Percentiles rank a stretch among this genome's conserved stretches.
These are phyloP conservation scores for Callopanchax toddi DNA, from an alignment of 2,113 vertebrate genomes.

Conservation along the genomic window DNA sequence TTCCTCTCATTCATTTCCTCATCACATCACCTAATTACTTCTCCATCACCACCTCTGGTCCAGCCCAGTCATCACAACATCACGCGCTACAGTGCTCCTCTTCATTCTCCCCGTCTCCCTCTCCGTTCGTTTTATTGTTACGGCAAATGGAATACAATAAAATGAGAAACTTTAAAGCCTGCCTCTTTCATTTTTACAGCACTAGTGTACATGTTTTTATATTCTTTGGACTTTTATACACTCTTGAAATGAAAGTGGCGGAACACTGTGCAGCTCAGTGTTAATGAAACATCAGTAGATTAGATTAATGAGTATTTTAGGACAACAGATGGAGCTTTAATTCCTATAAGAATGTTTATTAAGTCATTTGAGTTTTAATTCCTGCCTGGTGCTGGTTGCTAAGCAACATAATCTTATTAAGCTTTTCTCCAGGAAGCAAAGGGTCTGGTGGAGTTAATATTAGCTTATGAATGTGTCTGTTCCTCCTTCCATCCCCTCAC, in stretches of 20 bases:
- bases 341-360: slow-evolving; percentile 6
- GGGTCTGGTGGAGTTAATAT: slow-evolving; percentile 31
- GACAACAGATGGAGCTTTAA: slow-evolving; percentile 27
- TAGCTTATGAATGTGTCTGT: slow-evolving; percentile 32
- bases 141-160: neutral
- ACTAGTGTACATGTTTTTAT: neutral
- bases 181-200: neutral
- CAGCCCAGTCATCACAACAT: slow-evolving; percentile 17
- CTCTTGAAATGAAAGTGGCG: neutral
- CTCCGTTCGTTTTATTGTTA: slow-evolving; percentile 10
- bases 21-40: slow-evolving; percentile 19
- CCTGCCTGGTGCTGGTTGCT: slow-evolving; percentile 32
- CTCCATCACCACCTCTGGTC: slow-evolving; percentile 1
- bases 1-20: slow-evolving; percentile 20
- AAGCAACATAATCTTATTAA: slow-evolving; percentile 33
- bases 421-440: slow-evolving; percentile 26
- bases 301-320: slow-evolving; percentile 1
- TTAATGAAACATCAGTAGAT: neutral
- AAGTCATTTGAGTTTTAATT: slow-evolving; percentile 14
- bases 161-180: slow-evolving; percentile 2
- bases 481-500: slow-evolving; percentile 44
- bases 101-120: neutral
- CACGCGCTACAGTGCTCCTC: slow-evolving; percentile 20
- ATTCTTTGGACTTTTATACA: neutral
- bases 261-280: neutral